Evolutionary conservation across 1,140 invertebrate species (phyloP).

Genomic region (Drosophila grimshawi): DNA sequence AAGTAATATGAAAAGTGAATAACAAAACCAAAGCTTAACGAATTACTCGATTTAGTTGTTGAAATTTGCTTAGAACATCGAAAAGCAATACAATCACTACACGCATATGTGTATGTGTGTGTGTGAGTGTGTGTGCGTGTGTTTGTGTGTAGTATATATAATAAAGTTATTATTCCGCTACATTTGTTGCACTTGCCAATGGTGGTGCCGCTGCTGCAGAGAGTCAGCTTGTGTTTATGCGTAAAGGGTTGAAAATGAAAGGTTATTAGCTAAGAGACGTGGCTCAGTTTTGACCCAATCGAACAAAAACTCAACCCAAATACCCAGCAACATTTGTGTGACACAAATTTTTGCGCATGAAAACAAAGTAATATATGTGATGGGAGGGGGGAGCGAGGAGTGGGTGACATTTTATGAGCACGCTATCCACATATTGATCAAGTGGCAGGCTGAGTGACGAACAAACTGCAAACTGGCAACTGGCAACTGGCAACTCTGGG

Average conservation of each 20-base stretch:
- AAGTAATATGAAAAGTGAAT: not conserved
- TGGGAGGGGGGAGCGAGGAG: not conserved
- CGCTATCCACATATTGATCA: slow-evolving; percentile 81
- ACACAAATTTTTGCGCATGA: slow-evolving; percentile 64
- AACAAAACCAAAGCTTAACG: not conserved
- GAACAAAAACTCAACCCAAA: not conserved
- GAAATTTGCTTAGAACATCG: slow-evolving; percentile 17
- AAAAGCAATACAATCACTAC: slow-evolving; percentile 11
- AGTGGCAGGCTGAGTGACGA: slow-evolving; percentile 80
- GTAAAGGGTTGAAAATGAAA: slow-evolving; percentile 49
- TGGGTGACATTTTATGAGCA: slow-evolving; percentile 72
- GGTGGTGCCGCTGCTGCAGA: slow-evolving; percentile 11
- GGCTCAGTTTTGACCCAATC: slow-evolving; percentile 57
- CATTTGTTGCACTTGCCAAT: slow-evolving; percentile 56
- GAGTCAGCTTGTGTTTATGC: slow-evolving; percentile 66
- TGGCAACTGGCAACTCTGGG: slow-evolving; percentile 25
- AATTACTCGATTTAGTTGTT: not conserved
- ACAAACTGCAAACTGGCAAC: slow-evolving; percentile 66
- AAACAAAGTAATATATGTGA: slow-evolving; percentile 71
- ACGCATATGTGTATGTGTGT: not conserved
- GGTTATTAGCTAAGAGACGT: slow-evolving; percentile 50
- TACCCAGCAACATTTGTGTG: slow-evolving; percentile 68
- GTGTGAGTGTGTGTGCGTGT: not conserved
- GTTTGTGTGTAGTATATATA: slow-evolving; percentile 25
- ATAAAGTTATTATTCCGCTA: slow-evolving; percentile 74